Percentiles rank a stretch among this genome's conserved stretches.
Evolutionary conservation across 2,888 invertebrate genomes (phyloP).

Genomic region (Polyploca ridens): DNA sequence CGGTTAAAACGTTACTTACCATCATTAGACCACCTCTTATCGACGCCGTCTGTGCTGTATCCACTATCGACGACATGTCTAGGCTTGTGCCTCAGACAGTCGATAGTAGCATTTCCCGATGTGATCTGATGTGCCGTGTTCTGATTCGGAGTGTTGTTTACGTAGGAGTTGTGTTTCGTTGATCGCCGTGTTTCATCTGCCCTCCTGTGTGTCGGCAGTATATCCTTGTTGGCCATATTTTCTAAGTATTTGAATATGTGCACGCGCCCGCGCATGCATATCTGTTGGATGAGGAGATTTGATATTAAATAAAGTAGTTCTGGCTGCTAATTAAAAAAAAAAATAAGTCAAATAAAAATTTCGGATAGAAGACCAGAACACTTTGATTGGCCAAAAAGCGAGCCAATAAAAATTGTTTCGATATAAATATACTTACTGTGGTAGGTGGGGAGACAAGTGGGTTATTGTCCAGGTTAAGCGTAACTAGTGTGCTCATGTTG

Average conservation of each 20-base stretch:
- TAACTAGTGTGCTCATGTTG: constrained; percentile 93
- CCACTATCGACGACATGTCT: constrained; percentile 94
- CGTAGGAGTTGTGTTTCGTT: constrained; percentile 73
- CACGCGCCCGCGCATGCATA: constrained; percentile 95
- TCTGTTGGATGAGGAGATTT: constrained; percentile 74
- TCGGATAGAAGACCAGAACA: too few relatives aligned
- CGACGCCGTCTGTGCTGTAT: constrained; percentile 93
- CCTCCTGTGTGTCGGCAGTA: constrained; percentile 76
- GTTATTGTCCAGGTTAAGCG: constrained; percentile 93
- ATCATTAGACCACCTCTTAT: constrained; percentile 94
- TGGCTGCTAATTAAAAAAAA: too few relatives aligned
- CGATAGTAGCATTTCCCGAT: constrained; percentile 78
- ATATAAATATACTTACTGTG: constrained; percentile 86
- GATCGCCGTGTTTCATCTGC: constrained; percentile 78
- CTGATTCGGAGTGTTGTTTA: constrained; percentile 61
- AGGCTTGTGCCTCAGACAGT: constrained; percentile 77
- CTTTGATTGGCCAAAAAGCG: too few relatives aligned
- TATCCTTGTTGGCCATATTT: constrained; percentile 91
- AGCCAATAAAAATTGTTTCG: neutral
- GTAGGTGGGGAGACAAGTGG: constrained; percentile 96
- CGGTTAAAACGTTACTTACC: constrained; percentile 62
- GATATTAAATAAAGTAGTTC: constrained; percentile 18
- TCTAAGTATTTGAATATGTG: constrained; percentile 98
- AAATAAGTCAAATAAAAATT: too few relatives aligned
- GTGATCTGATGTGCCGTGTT: constrained; percentile 65